Evolutionary conservation across 1,140 invertebrate genomes (phyloP).

Genomic region (Bombus pyrosoma): DNA sequence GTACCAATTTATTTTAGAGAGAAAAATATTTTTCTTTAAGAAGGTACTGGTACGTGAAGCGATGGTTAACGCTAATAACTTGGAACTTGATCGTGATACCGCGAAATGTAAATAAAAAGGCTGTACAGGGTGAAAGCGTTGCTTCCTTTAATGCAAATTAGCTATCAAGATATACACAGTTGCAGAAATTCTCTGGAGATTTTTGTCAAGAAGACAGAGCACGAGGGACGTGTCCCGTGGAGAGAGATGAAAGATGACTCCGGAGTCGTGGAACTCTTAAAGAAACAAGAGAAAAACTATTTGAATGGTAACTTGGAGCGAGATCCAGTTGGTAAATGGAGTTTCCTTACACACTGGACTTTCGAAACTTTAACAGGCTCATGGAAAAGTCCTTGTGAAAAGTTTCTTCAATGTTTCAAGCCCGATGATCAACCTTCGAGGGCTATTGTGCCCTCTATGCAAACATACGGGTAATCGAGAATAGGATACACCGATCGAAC

Average conservation of each 20-base stretch:
- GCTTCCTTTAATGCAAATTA: background rate
- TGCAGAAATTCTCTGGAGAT: background rate
- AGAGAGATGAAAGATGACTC: background rate
- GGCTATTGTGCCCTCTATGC: background rate
- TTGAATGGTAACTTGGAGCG: slow-evolving; percentile 36
- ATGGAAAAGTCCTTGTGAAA: slow-evolving; percentile 42
- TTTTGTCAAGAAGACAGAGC: background rate
- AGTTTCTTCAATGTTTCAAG: slow-evolving; percentile 45
- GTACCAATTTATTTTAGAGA: background rate
- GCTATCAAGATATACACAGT: background rate
- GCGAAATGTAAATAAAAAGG: slow-evolving; percentile 12
- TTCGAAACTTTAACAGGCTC: slow-evolving; percentile 49
- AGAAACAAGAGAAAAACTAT: slow-evolving; percentile 29
- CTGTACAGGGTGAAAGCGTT: background rate
- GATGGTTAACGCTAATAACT: slow-evolving; percentile 9
- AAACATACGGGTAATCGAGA: slow-evolving; percentile 3
- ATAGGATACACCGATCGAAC: slow-evolving; percentile 24
- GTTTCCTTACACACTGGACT: slow-evolving; percentile 29
- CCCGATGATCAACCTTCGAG: slow-evolving; percentile 37
- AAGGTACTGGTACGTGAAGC: background rate
- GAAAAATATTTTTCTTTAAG: background rate
- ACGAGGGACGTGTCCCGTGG: background rate
- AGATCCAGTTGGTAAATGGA: slow-evolving; percentile 44
- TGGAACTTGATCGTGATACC: background rate
- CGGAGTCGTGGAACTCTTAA: slow-evolving; percentile 10